Conservation (phyloP, 2,797 vertebrate genomes). For the Notolepis coatsorum region DNA sequence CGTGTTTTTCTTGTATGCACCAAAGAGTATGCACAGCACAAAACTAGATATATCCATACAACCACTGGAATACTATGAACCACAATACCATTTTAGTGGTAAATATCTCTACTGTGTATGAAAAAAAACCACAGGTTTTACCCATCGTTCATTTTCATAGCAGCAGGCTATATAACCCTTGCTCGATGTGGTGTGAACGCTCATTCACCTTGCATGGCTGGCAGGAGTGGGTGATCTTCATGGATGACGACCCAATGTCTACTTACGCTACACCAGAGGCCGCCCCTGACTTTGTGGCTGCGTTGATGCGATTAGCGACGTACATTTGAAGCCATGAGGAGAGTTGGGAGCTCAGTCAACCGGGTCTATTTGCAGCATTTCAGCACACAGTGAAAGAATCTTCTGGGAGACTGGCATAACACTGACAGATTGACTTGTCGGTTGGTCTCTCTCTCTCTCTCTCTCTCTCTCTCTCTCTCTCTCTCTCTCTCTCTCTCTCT, state of each 20-base stretch:
- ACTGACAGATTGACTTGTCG: background rate
- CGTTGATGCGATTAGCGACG: too few relatives aligned
- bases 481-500: background rate
- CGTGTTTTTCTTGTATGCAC: too few relatives aligned
- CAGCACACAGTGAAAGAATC: background rate
- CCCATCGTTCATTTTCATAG: too few relatives aligned
- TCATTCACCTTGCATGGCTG: background rate
- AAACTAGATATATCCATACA: too few relatives aligned
- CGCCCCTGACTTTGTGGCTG: too few relatives aligned
- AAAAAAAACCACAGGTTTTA: too few relatives aligned
- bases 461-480: background rate
- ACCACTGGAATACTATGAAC: too few relatives aligned
- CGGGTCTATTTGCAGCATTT: background rate
- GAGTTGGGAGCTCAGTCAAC: background rate
- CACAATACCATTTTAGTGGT: too few relatives aligned
- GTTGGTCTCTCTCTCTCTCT: too few relatives aligned
- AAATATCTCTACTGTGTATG: too few relatives aligned
- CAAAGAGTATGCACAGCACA: too few relatives aligned
- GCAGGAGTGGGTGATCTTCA: slow-evolving; percentile 23
- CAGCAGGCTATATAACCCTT: slow-evolving; percentile 1
- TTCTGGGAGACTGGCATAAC: background rate
- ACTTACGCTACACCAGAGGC: slow-evolving; percentile 1
- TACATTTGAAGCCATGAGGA: background rate
- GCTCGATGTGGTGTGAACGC: slow-evolving; percentile 20
- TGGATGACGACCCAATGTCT: slow-evolving; percentile 13